A percentile compares a stretch with the other conserved stretches of the same genome.
phyloP scores from a whole-genome alignment of 2,113 vertebrate genomes.

The Passer domesticus region DNA sequence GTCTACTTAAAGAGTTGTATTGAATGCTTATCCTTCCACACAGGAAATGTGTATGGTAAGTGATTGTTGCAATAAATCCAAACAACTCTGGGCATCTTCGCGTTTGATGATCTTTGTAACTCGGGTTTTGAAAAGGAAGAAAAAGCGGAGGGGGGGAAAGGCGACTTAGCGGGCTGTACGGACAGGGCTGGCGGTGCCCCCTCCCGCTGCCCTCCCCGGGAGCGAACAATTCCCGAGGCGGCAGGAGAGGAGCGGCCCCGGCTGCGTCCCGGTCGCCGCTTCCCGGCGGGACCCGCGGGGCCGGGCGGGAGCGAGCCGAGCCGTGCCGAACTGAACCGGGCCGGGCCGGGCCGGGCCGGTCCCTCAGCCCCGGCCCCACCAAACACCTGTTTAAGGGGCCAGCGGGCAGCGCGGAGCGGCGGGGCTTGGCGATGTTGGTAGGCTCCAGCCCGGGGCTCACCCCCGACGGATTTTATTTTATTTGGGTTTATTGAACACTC shows the following conservation, averaged over 20 bases:
- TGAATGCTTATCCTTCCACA: conserved; percentile 69
- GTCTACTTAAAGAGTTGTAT: conserved; percentile 66
- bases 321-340: too few relatives aligned
- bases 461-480: neutral
- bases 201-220: neutral
- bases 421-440: neutral
- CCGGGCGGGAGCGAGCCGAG: neutral
- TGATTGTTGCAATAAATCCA: conserved; percentile 71
- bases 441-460: neutral
- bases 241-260: neutral
- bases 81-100: conserved; percentile 56
- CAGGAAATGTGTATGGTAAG: conserved; percentile 73
- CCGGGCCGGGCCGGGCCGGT: neutral
- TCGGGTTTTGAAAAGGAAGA: neutral
- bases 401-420: neutral
- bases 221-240: neutral
- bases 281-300: neutral
- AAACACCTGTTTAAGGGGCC: conserved; percentile 59
- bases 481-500: neutral
- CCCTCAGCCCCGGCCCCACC: neutral
- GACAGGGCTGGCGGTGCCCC: neutral
- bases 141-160: neutral
- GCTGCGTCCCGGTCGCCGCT: neutral
- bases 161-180: neutral
- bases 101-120: conserved; percentile 48